Conservation (phyloP, 92 coral and sea anemone genomes). For the Bergia puertoricense region DNA sequence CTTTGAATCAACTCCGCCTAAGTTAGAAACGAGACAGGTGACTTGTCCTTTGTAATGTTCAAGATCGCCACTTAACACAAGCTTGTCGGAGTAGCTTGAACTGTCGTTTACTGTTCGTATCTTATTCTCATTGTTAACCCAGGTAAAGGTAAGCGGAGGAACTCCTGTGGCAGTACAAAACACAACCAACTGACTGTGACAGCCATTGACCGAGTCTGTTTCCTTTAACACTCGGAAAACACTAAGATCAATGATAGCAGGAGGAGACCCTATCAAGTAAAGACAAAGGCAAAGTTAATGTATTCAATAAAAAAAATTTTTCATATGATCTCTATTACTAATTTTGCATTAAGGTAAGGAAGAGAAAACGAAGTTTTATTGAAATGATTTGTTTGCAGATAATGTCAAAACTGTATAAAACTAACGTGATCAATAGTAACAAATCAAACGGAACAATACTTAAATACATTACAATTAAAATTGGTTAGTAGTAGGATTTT, state of each 20-base stretch:
- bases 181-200: conserved; percentile 1
- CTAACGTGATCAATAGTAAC: too few species aligned
- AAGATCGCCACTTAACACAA: background rate
- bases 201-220: background rate
- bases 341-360: too few species aligned
- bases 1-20: background rate
- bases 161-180: conserved; percentile 20
- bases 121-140: background rate
- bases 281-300: background rate
- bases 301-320: too few species aligned
- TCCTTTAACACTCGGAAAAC: conserved; percentile 8
- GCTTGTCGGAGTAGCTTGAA: background rate
- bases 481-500: too few species aligned
- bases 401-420: too few species aligned
- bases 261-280: conserved; percentile 4
- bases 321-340: too few species aligned
- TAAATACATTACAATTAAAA: too few species aligned
- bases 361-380: too few species aligned
- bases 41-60: background rate
- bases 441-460: too few species aligned
- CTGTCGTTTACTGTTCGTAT: background rate
- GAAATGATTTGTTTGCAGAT: too few species aligned
- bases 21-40: conserved; percentile 17
- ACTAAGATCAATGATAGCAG: background rate
- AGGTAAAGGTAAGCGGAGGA: conserved; percentile 5